Conservation (phyloP, 2,888 invertebrate genomes). For the Strigamia maritima region DNA sequence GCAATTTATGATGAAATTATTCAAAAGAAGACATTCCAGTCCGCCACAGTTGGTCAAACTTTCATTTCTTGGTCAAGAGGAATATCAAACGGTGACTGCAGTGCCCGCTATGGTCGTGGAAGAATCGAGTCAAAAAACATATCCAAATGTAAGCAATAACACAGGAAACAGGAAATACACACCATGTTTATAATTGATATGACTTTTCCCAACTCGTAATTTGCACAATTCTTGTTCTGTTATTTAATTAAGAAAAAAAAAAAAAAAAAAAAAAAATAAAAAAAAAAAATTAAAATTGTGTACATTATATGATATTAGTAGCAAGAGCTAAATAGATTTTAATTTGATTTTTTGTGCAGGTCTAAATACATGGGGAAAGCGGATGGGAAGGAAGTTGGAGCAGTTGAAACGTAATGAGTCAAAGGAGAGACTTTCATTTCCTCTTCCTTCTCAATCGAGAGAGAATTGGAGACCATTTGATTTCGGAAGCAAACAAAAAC, state of each 20-base stretch:
- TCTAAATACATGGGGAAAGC: constrained; percentile 70
- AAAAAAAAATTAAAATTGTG: not conserved
- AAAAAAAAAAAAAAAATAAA: too few relatives aligned
- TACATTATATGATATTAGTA: too few relatives aligned
- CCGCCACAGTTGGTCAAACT: constrained; percentile 61
- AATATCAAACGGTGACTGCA: constrained; percentile 72
- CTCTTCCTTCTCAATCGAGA: constrained; percentile 35
- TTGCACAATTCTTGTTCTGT: not conserved
- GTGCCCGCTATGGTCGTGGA: constrained; percentile 73
- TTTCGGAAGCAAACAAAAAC: constrained; percentile 30
- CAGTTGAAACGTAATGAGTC: constrained; percentile 66
- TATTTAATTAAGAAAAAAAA: too few relatives aligned
- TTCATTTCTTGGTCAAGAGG: constrained; percentile 53
- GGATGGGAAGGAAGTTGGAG: constrained; percentile 74
- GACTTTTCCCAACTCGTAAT: not conserved
- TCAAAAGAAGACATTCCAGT: constrained; percentile 56
- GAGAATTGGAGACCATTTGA: constrained; percentile 38
- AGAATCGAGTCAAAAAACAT: constrained; percentile 53
- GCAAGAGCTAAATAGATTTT: too few relatives aligned
- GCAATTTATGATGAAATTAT: constrained; percentile 39
- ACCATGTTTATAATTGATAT: not conserved
- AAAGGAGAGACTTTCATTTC: constrained; percentile 56
- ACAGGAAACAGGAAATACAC: not conserved
- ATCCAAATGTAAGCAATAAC: constrained; percentile 48
- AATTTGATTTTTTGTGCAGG: constrained; percentile 53